Evolutionary conservation across 2,113 vertebrate genomes (phyloP).

Genomic region (Microtus richardsoni): DNA sequence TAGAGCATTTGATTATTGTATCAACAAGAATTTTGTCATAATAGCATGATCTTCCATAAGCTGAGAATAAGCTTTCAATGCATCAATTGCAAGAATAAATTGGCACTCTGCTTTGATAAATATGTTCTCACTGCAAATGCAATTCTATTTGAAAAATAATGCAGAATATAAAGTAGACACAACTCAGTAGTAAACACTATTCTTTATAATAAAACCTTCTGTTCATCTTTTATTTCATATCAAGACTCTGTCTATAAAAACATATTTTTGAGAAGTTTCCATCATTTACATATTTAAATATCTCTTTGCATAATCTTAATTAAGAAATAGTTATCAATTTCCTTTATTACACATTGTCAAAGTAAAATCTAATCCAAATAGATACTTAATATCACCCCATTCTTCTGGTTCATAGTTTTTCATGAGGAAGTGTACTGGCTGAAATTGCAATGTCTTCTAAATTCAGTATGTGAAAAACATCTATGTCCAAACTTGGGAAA

Average conservation of each 20-base stretch:
- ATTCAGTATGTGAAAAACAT: not conserved
- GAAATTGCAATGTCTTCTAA: not conserved
- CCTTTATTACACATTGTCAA: not conserved
- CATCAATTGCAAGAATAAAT: not conserved
- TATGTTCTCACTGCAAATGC: not conserved
- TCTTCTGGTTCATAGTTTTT: not conserved
- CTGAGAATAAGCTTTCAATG: not conserved
- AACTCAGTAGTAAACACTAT: not conserved
- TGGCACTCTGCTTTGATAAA: not conserved
- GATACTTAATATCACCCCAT: not conserved
- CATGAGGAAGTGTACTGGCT: not conserved
- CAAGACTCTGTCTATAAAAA: not conserved
- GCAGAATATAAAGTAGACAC: not conserved
- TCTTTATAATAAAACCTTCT: not conserved
- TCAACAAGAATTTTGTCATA: slow-evolving; percentile 6
- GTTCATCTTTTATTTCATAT: not conserved
- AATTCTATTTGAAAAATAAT: not conserved
- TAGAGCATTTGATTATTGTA: slow-evolving; percentile 50
- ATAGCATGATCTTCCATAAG: not conserved
- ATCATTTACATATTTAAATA: not conserved
- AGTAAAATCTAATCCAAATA: not conserved
- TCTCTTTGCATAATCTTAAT: not conserved
- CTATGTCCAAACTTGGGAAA: not conserved
- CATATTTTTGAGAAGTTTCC: not conserved
- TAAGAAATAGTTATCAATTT: not conserved